Evolutionary conservation across 1,140 invertebrate species (phyloP).

Genomic region (Aporrectodea caliginosa): DNA sequence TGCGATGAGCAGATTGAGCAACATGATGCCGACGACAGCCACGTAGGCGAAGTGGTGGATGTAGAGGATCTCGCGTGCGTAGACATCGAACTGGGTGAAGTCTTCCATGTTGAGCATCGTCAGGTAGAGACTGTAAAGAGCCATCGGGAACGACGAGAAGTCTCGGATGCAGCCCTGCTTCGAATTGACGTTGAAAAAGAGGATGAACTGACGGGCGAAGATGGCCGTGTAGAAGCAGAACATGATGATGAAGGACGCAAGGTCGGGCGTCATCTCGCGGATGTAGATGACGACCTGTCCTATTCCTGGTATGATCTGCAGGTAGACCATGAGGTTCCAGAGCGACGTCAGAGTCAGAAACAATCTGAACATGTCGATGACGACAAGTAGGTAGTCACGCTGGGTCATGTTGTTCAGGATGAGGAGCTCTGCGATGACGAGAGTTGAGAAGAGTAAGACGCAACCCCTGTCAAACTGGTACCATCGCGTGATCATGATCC

Average conservation of each 20-base stretch:
- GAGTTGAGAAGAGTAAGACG: background rate
- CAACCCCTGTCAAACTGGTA: background rate
- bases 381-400: background rate
- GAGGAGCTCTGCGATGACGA: background rate
- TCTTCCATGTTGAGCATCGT: background rate
- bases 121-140: background rate
- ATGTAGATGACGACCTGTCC: background rate
- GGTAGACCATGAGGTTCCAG: background rate
- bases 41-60: background rate
- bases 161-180: background rate
- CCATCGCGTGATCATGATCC: background rate
- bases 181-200: background rate
- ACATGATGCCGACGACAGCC: background rate
- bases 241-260: background rate
- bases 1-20: background rate
- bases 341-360: background rate
- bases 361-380: background rate
- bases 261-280: background rate
- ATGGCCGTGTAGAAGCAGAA: conserved; percentile 1
- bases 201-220: conserved; percentile 1
- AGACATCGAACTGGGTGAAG: background rate
- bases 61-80: background rate
- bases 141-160: background rate
- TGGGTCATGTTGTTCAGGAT: background rate
- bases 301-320: background rate